Conservation (phyloP, 2,113 vertebrate species). For the Leucopternis melanops region DNA sequence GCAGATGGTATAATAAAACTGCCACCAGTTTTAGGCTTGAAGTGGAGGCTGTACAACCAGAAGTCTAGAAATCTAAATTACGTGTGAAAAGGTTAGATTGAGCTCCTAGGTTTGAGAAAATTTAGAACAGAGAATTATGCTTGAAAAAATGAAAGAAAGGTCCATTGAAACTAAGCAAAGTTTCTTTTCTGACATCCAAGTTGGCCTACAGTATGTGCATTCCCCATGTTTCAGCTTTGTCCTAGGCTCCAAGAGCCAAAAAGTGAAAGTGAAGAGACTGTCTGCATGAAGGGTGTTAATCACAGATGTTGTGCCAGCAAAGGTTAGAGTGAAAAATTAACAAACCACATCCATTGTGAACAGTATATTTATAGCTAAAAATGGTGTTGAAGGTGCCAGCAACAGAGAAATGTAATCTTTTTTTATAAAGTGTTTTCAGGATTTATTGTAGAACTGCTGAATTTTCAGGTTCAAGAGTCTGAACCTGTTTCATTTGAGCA, state of each 20-base stretch:
- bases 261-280: background rate
- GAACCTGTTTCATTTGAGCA: background rate
- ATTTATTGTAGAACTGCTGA: background rate
- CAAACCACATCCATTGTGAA: background rate
- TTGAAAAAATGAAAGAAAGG: background rate
- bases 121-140: background rate
- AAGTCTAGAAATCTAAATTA: background rate
- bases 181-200: background rate
- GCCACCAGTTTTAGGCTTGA: background rate
- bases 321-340: background rate
- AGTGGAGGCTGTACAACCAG: background rate
- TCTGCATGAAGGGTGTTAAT: background rate
- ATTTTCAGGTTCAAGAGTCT: background rate
- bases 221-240: background rate
- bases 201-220: background rate
- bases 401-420: background rate
- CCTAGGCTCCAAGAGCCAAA: background rate
- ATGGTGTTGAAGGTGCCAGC: background rate
- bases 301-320: background rate
- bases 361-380: background rate
- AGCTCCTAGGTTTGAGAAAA: background rate
- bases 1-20: slow-evolving; percentile 1
- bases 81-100: background rate
- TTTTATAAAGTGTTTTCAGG: background rate
- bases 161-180: background rate